Percentiles rank a stretch among this genome's conserved stretches.
phyloP scores from a whole-genome alignment of 2,113 vertebrate genomes.

The Mus spicilegus region DNA sequence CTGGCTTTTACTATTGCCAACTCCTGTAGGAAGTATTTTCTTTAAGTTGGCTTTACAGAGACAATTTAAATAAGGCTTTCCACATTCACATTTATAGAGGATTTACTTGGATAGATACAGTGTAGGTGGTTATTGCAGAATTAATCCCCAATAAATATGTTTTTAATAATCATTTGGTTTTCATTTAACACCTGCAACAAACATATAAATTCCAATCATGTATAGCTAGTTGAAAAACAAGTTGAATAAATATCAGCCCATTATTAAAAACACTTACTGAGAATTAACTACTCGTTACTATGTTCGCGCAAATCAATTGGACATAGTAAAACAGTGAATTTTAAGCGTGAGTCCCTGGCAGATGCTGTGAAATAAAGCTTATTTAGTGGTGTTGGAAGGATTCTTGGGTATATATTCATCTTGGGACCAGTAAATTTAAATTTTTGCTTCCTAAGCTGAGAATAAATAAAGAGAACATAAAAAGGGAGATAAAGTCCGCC shows the following conservation, averaged over 20 bases:
- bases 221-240: constrained; percentile 74
- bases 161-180: constrained; percentile 84
- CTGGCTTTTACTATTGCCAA: background rate
- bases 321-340: background rate
- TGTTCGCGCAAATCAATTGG: background rate
- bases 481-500: background rate
- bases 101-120: constrained; percentile 71
- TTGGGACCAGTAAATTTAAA: constrained; percentile 35
- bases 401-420: background rate
- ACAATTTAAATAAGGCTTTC: background rate
- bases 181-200: constrained; percentile 79
- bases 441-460: background rate
- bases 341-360: background rate
- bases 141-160: constrained; percentile 79
- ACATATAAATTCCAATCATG: constrained; percentile 77
- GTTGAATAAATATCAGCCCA: constrained; percentile 78
- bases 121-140: constrained; percentile 80
- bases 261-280: constrained; percentile 72
- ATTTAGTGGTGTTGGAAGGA: background rate
- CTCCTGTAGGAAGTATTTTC: constrained; percentile 31
- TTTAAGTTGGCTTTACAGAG: constrained; percentile 51
- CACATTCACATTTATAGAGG: background rate
- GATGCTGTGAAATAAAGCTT: background rate
- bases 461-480: background rate
- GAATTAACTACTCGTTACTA: constrained; percentile 38